phyloP scores from a whole-genome alignment of 30 jellyfish, hydroid and myxozoan genomes.

The Aurelia coerulea region DNA sequence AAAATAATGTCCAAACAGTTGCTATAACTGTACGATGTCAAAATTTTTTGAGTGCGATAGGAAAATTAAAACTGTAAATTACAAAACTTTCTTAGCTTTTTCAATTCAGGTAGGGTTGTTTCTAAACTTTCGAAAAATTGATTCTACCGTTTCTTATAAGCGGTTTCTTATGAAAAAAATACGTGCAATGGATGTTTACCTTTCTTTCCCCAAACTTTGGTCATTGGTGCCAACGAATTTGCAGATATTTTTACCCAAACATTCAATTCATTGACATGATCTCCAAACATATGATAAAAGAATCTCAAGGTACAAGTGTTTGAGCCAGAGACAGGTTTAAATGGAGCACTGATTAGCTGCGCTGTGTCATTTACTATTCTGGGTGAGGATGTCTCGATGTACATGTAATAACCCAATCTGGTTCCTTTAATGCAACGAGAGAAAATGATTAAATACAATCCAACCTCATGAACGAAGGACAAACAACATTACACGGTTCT shows the following conservation, averaged over 20 bases:
- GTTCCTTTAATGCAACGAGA: constrained; percentile 42
- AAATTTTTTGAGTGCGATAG: too few species aligned
- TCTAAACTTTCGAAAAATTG: too few species aligned
- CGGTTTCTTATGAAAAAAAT: too few species aligned
- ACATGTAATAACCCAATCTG: constrained; percentile 72
- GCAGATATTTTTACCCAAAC: constrained; percentile 79
- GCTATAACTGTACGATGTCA: too few species aligned
- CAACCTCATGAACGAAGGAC: too few species aligned
- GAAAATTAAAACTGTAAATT: too few species aligned
- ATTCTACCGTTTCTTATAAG: too few species aligned
- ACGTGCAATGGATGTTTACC: constrained; percentile 36
- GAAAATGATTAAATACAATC: background rate
- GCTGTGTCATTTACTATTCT: constrained; percentile 92
- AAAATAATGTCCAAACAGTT: too few species aligned
- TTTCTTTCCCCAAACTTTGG: constrained; percentile 77
- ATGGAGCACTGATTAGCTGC: constrained; percentile 83
- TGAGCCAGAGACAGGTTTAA: constrained; percentile 73
- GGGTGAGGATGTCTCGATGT: constrained; percentile 70
- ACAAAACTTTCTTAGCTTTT: too few species aligned
- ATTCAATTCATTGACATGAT: constrained; percentile 78
- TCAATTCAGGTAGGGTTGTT: too few species aligned
- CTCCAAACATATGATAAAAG: constrained; percentile 96
- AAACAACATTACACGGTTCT: too few species aligned
- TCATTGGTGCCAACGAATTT: constrained; percentile 76
- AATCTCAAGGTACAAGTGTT: constrained; percentile 83